Base-by-base conservation (phyloP, 2,888 invertebrate genomes). In the Apamea sordens region DNA sequence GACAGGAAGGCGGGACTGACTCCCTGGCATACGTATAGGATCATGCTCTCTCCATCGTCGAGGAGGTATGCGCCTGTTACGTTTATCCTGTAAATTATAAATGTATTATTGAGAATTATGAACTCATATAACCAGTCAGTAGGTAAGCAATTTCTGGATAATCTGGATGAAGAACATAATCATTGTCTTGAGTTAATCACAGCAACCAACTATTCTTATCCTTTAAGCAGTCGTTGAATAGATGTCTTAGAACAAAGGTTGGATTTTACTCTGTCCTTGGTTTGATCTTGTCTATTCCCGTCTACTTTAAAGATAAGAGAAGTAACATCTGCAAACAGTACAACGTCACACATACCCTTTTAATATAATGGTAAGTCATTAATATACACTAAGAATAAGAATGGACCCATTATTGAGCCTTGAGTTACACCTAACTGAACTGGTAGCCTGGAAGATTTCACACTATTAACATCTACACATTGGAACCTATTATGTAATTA, bases 11-110 rank as follows among this genome's bases (percentile, higher is more conserved):
- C 97, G 67, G 98, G 97, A 83, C 98, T 97, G 61, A 98, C 98
- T 87, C 97, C 98, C 85, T 98, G 98, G 69, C 99, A 98, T 64
- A 99, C 97, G 94, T 99, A 98, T 73, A 99, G 93, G 71, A 98
- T 97, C 96, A 99, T 98, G 81, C 97, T 97, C 77, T 98, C 98
- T 18, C 99, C 99, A 86, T 98, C 98, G 95, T 99, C 99, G 94
- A 99, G 96, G 6, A 99, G 97, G 94, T 99, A 99, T 18, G 98
- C 98, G 53, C 99, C 99, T 82, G 97, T 97, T 0, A 98, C 97
- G 92, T 98, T 98, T 75, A 99, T 97, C 97, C 97, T 97, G 93
- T 41, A 41, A n/a, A 2, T 41, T 41, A 8, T 41, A n/a, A 18
- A 56, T 1, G 11, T n/a, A 5, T 36, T 24, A 70, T 53, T 53